Evolutionary conservation across 2,888 invertebrate genomes (phyloP), one percentile per base, ranked within the genome.

Genomic region (Dynastes tityus): DNA sequence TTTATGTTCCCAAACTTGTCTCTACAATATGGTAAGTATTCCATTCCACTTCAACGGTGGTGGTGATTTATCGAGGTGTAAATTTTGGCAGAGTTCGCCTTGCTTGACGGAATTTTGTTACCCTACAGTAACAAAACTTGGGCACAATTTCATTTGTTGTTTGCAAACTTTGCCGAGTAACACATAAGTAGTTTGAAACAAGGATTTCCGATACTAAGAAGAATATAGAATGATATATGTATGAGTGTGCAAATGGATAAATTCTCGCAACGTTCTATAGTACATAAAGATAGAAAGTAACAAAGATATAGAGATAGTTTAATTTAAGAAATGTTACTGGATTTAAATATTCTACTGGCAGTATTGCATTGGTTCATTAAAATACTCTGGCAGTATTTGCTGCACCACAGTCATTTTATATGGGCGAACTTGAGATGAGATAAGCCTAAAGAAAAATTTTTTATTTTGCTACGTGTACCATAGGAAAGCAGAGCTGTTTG

Each of bases 11-110:
- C 2, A 58, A 58, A 58, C 55, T 58, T 58, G 55, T 58, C 16
- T 53, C 16, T 22, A 22, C 5, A 27, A 58, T 22, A 58, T 27
- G 27, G 55, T 22, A 58, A 58, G 55, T 16, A 58, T 58, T 58
- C 22, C 55, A 58, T 58, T 58, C 8, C 55, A 22, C 55, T 58
- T 58, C 22, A 58, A 58, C 55, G 6, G 55, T 58, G 16, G 16
- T 22, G 22, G 22, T 22, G 22, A 58, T 58, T 58, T 58, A 58
- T 58, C 22, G 55, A 58, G 22, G 55, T 58, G 55, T 58, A 58
- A 58, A 22, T 58, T 58, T 58, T 22, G 22, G 55, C 16, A 0
- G 22, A 58, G 55, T 58, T 58, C 55, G 55, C 5, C 45, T 45
- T 45, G 22, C 55, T 37, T 22, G n/a, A 9, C 55, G 55, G 55